A percentile compares a stretch with the other conserved stretches of the same genome.
These are phyloP conservation scores for Sandelia bainsii DNA, from an alignment of 2,797 vertebrate genomes.

Conservation along the genomic window DNA sequence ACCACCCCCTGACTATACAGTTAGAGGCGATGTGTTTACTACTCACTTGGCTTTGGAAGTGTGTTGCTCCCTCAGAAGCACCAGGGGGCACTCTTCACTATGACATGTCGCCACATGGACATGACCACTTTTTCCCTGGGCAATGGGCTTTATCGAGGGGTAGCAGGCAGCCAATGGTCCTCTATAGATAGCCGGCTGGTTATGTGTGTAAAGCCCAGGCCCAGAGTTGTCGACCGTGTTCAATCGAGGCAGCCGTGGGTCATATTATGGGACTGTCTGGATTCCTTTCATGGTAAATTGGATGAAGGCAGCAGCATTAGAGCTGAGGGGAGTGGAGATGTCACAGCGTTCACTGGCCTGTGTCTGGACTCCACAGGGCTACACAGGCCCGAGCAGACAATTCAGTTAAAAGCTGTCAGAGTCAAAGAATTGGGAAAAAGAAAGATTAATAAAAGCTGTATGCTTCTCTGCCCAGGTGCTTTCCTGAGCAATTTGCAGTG, in stretches of 20 bases:
- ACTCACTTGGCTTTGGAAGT: slow-evolving; percentile 25
- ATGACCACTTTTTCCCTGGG: slow-evolving; percentile 50
- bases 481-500: slow-evolving; percentile 30
- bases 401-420: slow-evolving; percentile 66
- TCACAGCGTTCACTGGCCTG: slow-evolving; percentile 60
- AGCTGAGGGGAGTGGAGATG: slow-evolving; percentile 68
- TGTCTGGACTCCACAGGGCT: slow-evolving; percentile 57
- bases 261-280: slow-evolving; percentile 69
- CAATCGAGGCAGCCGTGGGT: slow-evolving; percentile 58
- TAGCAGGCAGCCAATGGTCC: slow-evolving; percentile 67
- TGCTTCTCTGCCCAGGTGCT: slow-evolving; percentile 44
- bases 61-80: slow-evolving; percentile 43
- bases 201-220: slow-evolving; percentile 58
- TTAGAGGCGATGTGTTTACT: slow-evolving; percentile 5
- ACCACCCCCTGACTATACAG: slow-evolving; percentile 21
- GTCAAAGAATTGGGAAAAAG: slow-evolving; percentile 47
- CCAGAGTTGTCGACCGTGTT: slow-evolving; percentile 50
- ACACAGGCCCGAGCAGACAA: slow-evolving; percentile 49
- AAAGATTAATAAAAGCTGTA: slow-evolving; percentile 57
- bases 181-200: slow-evolving; percentile 65
- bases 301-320: slow-evolving; percentile 66
- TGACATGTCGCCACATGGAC: slow-evolving; percentile 42
- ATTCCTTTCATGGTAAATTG: slow-evolving; percentile 76
- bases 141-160: slow-evolving; percentile 71
- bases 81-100: slow-evolving; percentile 73